A percentile compares a stretch with the other conserved stretches of the same genome.
Conservation (phyloP, 2,888 invertebrate species). For the Leucophenga maculata region DNA sequence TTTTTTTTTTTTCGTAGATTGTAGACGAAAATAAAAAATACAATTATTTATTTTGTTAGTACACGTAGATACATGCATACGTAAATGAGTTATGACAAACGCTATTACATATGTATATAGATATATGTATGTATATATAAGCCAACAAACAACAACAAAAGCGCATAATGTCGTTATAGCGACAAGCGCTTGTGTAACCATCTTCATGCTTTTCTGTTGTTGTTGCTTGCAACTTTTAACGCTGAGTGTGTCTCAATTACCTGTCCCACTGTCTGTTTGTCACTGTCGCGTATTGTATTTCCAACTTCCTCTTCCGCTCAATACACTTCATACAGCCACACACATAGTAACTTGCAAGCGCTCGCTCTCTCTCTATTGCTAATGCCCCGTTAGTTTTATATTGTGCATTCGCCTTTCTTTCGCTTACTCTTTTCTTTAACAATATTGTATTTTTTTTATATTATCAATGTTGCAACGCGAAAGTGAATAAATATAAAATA, state of each 20-base stretch:
- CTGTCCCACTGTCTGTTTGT: constrained; percentile 45
- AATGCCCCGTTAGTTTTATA: too few relatives aligned
- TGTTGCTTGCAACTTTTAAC: not conserved
- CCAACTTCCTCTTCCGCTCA: constrained; percentile 61
- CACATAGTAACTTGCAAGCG: not conserved
- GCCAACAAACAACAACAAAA: not conserved
- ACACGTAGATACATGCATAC: too few relatives aligned
- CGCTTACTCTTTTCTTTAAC: too few relatives aligned
- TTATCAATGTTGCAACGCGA: not conserved
- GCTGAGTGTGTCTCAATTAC: constrained; percentile 53
- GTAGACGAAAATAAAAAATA: not conserved
- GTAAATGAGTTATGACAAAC: too few relatives aligned
- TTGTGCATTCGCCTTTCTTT: too few relatives aligned
- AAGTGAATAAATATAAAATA: not conserved
- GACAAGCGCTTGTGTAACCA: constrained; percentile 54
- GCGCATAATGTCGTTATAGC: constrained; percentile 17
- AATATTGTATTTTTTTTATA: too few relatives aligned
- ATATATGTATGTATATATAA: not conserved
- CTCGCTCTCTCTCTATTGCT: not conserved
- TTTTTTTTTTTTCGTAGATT: too few relatives aligned
- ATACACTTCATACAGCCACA: not conserved
- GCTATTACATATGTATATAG: too few relatives aligned
- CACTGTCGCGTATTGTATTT: constrained; percentile 58
- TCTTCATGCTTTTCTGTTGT: constrained; percentile 1
- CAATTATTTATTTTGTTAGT: too few relatives aligned